These are phyloP conservation scores for Telmatherina bonti DNA, from an alignment of 2,797 vertebrate genomes.

Conservation along the genomic window DNA sequence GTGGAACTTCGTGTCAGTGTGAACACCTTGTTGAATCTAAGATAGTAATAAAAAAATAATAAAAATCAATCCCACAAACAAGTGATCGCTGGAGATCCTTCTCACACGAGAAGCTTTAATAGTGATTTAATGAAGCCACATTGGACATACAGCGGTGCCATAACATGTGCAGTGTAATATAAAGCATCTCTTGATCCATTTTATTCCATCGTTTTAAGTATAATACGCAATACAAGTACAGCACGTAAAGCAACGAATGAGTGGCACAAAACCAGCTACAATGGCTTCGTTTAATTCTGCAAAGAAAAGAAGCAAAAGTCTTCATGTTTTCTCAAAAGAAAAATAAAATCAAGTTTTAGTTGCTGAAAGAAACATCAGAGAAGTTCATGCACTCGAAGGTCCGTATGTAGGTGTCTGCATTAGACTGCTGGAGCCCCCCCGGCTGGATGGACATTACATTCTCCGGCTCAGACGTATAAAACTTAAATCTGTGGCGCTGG, in stretches of 20 bases:
- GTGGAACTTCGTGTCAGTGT: too few species aligned
- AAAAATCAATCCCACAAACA: slow-evolving; percentile 2
- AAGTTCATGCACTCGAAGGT: slow-evolving; percentile 21
- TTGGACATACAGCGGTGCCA: slow-evolving; percentile 13
- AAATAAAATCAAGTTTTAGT: neutral
- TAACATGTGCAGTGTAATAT: neutral
- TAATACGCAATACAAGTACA: slow-evolving; percentile 62
- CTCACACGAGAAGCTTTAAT: slow-evolving; percentile 23
- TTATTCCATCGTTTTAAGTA: slow-evolving; percentile 53
- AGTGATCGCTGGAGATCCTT: slow-evolving; percentile 9
- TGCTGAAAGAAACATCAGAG: slow-evolving; percentile 1
- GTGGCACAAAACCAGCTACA: slow-evolving; percentile 47
- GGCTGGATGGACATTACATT: slow-evolving; percentile 24
- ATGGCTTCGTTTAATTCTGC: slow-evolving; percentile 37
- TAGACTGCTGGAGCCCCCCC: slow-evolving; percentile 5
- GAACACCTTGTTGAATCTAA: too few species aligned
- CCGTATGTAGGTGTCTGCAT: neutral
- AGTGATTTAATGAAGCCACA: slow-evolving; percentile 20
- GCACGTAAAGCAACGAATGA: slow-evolving; percentile 49
- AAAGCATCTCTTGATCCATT: slow-evolving; percentile 34
- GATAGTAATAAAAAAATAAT: too few species aligned
- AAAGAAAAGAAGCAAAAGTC: slow-evolving; percentile 35
- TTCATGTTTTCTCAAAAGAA: slow-evolving; percentile 19
- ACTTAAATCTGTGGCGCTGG: slow-evolving; percentile 28
- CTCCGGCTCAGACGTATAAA: slow-evolving; percentile 26